Evolutionary conservation across 2,113 vertebrate species (phyloP).

Genomic region (Chaetorhynchus papuensis): DNA sequence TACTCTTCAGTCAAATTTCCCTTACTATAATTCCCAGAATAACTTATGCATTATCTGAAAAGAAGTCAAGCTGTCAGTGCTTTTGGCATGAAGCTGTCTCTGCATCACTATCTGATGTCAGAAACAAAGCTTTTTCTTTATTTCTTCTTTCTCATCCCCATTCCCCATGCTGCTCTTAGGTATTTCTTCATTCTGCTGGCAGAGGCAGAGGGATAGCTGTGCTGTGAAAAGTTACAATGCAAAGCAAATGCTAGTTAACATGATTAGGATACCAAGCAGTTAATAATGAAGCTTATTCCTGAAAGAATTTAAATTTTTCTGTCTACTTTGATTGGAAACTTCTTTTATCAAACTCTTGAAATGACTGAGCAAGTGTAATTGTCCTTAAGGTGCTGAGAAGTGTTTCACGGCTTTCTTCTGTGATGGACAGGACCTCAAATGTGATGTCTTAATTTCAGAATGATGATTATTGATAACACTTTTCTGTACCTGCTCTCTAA

Average conservation of each 20-base stretch:
- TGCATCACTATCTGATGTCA: background rate
- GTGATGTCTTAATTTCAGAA: constrained; percentile 17
- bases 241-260: background rate
- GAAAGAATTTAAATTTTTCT: background rate
- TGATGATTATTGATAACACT: background rate
- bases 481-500: background rate
- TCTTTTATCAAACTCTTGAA: constrained; percentile 9
- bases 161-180: background rate
- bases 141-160: background rate
- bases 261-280: background rate
- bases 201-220: background rate
- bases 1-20: background rate
- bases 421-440: background rate
- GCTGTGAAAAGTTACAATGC: background rate
- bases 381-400: background rate
- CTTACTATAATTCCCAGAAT: background rate
- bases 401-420: background rate
- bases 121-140: background rate
- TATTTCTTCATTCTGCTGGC: background rate
- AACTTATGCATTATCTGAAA: background rate
- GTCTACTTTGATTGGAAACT: background rate
- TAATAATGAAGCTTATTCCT: background rate
- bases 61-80: background rate
- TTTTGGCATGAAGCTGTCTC: background rate
- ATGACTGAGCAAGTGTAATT: background rate